A percentile compares a stretch with the other conserved stretches of the same genome.
phyloP scores from a whole-genome alignment of 2,797 vertebrate species.

The Cheirogaleus major region DNA sequence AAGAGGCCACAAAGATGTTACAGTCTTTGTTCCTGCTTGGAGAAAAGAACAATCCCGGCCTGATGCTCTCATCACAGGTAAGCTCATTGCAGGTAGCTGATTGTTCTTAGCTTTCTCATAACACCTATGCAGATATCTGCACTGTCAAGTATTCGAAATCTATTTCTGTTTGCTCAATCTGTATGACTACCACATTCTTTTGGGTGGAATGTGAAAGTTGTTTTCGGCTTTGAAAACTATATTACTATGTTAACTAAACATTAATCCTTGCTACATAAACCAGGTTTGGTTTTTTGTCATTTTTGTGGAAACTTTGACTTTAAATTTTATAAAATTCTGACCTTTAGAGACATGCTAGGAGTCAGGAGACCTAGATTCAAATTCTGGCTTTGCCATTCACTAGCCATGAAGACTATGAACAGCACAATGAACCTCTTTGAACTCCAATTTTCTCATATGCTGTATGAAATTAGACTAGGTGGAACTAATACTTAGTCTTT shows the following conservation, averaged over 20 bases:
- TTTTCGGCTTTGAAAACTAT: background rate
- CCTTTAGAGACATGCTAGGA: background rate
- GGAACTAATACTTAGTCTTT: too few relatives aligned
- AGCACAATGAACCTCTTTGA: background rate
- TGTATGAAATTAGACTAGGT: background rate
- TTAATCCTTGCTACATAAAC: background rate
- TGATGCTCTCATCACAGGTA: slow-evolving; percentile 96
- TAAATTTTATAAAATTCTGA: background rate
- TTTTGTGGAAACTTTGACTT: slow-evolving; percentile 6
- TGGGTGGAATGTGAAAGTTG: background rate
- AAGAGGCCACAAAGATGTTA: slow-evolving; percentile 94
- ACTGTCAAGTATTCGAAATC: background rate
- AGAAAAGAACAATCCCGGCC: slow-evolving; percentile 97
- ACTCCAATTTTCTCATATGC: background rate
- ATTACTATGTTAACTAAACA: background rate
- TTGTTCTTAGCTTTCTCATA: rapidly evolving
- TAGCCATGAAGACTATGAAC: background rate
- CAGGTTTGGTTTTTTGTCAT: background rate
- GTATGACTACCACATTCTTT: background rate
- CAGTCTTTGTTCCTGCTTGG: slow-evolving; percentile 97
- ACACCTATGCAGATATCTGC: rapidly evolving
- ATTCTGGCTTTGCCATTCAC: background rate
- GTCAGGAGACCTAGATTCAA: background rate
- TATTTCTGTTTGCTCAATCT: background rate
- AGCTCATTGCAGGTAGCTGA: background rate